phyloP scores from a whole-genome alignment of 2,113 vertebrate genomes.

The Equus przewalskii region DNA sequence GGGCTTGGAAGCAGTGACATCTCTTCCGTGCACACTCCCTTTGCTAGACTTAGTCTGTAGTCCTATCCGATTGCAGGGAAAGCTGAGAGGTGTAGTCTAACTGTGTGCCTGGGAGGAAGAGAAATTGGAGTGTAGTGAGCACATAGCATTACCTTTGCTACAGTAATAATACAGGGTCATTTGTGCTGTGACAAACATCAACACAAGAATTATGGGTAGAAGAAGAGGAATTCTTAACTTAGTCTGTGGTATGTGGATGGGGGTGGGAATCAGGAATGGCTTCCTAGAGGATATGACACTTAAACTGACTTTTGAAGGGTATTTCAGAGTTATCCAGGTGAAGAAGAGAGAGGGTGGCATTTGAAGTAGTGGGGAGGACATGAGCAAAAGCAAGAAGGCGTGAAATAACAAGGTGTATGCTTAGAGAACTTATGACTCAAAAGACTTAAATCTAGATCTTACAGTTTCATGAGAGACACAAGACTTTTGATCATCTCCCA shows the following conservation, averaged over 20 bases:
- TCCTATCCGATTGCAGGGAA: neutral
- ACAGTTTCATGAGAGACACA: conserved; percentile 22
- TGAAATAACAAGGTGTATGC: neutral
- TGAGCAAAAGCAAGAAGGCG: neutral
- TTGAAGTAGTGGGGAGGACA: neutral
- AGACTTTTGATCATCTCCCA: neutral
- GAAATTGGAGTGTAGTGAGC: neutral
- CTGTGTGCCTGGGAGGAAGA: neutral
- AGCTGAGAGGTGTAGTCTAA: neutral
- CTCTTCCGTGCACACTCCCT: neutral
- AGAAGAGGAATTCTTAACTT: neutral
- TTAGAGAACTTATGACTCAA: conserved; percentile 19
- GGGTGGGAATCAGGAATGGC: neutral
- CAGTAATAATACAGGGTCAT: neutral
- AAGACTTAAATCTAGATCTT: neutral
- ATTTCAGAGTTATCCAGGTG: neutral
- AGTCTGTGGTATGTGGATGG: neutral
- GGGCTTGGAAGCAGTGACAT: neutral
- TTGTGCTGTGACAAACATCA: conserved; percentile 11
- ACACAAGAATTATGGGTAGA: neutral
- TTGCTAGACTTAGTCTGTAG: neutral
- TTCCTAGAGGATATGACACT: neutral
- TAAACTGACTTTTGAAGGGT: conserved; percentile 21
- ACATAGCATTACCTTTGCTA: neutral
- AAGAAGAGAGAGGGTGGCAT: neutral